phyloP scores from a whole-genome alignment of 2,888 invertebrate species.

The Conchocele bisecta region DNA sequence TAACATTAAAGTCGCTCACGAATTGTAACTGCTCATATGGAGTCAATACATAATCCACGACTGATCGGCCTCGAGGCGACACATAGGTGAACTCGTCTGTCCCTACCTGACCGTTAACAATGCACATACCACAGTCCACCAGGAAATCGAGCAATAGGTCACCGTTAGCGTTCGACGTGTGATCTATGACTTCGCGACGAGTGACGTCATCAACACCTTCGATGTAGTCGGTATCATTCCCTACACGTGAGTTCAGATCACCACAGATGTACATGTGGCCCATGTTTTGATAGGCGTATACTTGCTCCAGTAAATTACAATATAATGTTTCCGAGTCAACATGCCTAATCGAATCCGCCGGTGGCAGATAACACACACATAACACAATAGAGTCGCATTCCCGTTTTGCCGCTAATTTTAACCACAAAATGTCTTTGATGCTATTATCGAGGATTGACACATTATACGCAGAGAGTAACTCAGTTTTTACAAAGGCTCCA shows the following conservation, averaged over 20 bases:
- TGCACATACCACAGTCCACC: conserved; percentile 1
- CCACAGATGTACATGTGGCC: conserved; percentile 8
- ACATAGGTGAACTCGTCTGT: background rate
- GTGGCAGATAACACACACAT: conserved; percentile 18
- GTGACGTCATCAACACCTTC: conserved; percentile 9
- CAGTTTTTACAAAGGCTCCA: conserved; percentile 11
- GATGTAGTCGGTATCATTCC: conserved; percentile 7
- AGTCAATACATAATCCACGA: conserved; percentile 1
- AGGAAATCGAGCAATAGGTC: conserved; percentile 5
- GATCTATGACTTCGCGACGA: background rate
- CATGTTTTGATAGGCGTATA: conserved; percentile 12
- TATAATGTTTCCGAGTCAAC: conserved; percentile 12
- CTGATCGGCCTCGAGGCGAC: conserved; percentile 4
- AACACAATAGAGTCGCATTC: background rate
- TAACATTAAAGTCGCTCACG: background rate
- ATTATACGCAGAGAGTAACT: background rate
- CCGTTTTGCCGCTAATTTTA: background rate
- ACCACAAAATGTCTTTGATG: conserved; percentile 8
- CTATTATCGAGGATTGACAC: conserved; percentile 2
- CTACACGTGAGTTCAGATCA: conserved; percentile 15
- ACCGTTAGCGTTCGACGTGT: background rate
- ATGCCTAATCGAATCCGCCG: background rate
- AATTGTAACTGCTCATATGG: conserved; percentile 4
- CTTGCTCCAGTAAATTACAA: conserved; percentile 2
- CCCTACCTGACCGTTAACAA: conserved; percentile 4